Evolutionary conservation across 2,797 vertebrate genomes (phyloP).

Genomic region (Melopsittacus undulatus): DNA sequence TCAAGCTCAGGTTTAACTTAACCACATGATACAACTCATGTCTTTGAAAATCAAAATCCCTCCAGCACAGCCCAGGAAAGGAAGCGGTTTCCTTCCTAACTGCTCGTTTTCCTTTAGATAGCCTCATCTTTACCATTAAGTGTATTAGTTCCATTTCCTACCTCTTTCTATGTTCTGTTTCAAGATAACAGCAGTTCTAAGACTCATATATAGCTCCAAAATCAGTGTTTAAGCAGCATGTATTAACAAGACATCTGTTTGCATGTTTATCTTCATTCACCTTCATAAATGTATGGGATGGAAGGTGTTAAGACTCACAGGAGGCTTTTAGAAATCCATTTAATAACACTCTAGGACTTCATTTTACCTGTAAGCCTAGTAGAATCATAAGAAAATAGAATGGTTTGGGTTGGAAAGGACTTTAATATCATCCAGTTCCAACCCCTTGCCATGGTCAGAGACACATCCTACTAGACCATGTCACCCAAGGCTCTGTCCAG

Average conservation of each 20-base stretch:
- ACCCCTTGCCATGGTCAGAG: neutral
- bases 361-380: neutral
- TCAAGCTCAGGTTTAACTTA: conserved; percentile 2
- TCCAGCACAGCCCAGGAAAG: neutral
- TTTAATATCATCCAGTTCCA: neutral
- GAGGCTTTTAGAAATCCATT: neutral
- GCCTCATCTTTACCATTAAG: neutral
- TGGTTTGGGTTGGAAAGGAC: neutral
- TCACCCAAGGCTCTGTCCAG: neutral
- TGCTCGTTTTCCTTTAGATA: conserved; percentile 35
- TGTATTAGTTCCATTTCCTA: neutral
- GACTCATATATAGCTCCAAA: neutral
- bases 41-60: conserved; percentile 34
- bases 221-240: neutral
- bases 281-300: neutral
- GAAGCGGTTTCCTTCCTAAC: conserved; percentile 66
- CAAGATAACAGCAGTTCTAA: neutral
- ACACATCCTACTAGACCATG: neutral
- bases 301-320: neutral
- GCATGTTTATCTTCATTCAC: neutral
- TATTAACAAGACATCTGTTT: neutral
- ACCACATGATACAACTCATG: conserved; percentile 25
- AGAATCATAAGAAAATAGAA: neutral
- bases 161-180: neutral
- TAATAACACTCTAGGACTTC: neutral